Evolutionary conservation across 2,888 invertebrate species (phyloP).

Genomic region (Mylabris sibirica): DNA sequence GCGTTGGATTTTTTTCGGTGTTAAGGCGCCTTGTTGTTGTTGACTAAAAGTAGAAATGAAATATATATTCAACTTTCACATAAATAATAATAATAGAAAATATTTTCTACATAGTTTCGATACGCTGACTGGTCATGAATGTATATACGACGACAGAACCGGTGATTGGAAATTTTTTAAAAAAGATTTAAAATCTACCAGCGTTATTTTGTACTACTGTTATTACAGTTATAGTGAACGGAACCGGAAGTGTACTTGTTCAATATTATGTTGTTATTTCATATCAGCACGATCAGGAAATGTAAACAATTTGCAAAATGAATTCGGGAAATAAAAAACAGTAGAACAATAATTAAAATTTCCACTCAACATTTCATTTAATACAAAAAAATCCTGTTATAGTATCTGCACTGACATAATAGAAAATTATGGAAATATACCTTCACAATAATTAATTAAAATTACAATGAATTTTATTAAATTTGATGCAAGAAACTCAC

Average conservation of each 20-base stretch:
- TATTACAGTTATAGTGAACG: neutral
- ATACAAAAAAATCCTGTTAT: too few species aligned
- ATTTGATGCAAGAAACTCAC: neutral
- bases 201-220: neutral
- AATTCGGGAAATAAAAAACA: neutral
- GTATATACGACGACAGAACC: too few species aligned
- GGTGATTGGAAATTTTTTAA: neutral
- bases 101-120: neutral
- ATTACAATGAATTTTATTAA: neutral
- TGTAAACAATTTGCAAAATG: conserved; percentile 1
- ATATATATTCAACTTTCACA: conserved; percentile 16
- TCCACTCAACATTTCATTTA: neutral
- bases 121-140: neutral
- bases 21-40: conserved; percentile 6
- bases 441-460: neutral
- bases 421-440: neutral
- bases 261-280: neutral
- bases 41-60: conserved; percentile 23
- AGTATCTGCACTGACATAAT: neutral
- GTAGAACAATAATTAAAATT: neutral
- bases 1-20: neutral
- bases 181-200: neutral
- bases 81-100: neutral
- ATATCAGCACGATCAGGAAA: neutral
- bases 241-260: neutral